Evolutionary conservation across 1,140 invertebrate genomes (phyloP).

Genomic region (Sycophila sp.): DNA sequence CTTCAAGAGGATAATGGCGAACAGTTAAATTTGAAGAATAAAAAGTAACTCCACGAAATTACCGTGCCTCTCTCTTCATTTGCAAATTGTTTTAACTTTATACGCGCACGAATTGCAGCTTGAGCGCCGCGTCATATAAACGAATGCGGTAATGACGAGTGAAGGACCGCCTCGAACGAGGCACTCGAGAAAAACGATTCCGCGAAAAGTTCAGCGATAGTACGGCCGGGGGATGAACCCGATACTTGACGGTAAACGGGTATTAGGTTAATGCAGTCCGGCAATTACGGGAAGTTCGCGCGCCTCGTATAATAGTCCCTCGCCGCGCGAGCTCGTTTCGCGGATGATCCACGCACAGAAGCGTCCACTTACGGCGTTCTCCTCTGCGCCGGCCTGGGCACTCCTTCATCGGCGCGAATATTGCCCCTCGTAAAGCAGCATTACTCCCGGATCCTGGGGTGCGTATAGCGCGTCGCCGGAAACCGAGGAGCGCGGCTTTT

Average conservation of each 20-base stretch:
- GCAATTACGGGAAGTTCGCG: not conserved
- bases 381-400: not conserved
- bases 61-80: too few relatives aligned
- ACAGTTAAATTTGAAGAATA: too few relatives aligned
- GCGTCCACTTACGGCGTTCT: not conserved
- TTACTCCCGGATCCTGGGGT: too few relatives aligned
- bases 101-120: too few relatives aligned
- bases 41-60: too few relatives aligned
- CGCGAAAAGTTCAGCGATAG: too few relatives aligned
- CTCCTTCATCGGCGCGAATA: conserved; percentile 24
- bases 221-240: conserved; percentile 24
- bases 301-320: not conserved
- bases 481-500: not conserved
- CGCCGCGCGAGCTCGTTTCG: not conserved
- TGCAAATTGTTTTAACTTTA: too few relatives aligned
- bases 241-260: conserved; percentile 28
- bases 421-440: conserved; percentile 22
- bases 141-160: too few relatives aligned
- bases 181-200: too few relatives aligned
- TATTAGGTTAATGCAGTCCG: conserved; percentile 6
- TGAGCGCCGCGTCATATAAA: too few relatives aligned
- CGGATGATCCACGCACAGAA: conserved; percentile 9
- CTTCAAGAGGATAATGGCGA: too few relatives aligned
- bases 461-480: conserved; percentile 5
- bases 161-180: too few relatives aligned